phyloP scores from a whole-genome alignment of 2,797 vertebrate genomes.

The Mormyrus proboscirostris region DNA sequence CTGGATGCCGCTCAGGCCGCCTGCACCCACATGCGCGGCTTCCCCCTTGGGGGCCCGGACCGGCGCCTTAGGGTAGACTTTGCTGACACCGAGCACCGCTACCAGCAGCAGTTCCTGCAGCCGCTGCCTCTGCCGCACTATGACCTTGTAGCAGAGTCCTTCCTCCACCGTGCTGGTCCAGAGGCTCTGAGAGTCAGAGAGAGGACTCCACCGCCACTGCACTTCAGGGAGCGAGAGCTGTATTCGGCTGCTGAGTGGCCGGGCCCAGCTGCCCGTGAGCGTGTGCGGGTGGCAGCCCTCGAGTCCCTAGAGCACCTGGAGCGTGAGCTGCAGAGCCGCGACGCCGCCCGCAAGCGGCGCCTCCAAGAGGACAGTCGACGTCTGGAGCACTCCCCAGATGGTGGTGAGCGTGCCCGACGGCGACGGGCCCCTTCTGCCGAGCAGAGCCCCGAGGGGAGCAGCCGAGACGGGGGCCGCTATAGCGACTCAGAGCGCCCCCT shows the following conservation, averaged over 20 bases:
- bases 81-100: slow-evolving; percentile 90
- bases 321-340: slow-evolving; percentile 78
- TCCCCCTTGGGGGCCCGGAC: slow-evolving; percentile 88
- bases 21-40: slow-evolving; percentile 94
- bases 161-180: slow-evolving; percentile 81
- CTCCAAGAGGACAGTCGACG: slow-evolving; percentile 80
- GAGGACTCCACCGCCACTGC: slow-evolving; percentile 83
- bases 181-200: slow-evolving; percentile 88
- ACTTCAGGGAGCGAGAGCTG: slow-evolving; percentile 87
- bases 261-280: slow-evolving; percentile 78
- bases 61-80: slow-evolving; percentile 91
- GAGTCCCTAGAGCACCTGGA: slow-evolving; percentile 89
- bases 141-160: slow-evolving; percentile 73
- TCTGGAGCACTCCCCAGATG: slow-evolving; percentile 87
- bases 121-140: slow-evolving; percentile 87
- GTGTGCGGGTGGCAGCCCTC: slow-evolving; percentile 79
- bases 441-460: slow-evolving; percentile 79
- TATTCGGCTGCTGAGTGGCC: slow-evolving; percentile 87
- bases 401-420: slow-evolving; percentile 73
- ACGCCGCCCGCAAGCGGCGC: slow-evolving; percentile 80
- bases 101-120: slow-evolving; percentile 92
- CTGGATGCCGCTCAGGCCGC: slow-evolving; percentile 94
- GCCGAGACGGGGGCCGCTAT: slow-evolving; percentile 80
- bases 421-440: slow-evolving; percentile 74
- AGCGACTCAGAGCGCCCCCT: slow-evolving; percentile 81